A percentile compares a stretch with the other conserved stretches of the same genome.
phyloP scores from a whole-genome alignment of 2,113 vertebrate species.

The Egretta garzetta region DNA sequence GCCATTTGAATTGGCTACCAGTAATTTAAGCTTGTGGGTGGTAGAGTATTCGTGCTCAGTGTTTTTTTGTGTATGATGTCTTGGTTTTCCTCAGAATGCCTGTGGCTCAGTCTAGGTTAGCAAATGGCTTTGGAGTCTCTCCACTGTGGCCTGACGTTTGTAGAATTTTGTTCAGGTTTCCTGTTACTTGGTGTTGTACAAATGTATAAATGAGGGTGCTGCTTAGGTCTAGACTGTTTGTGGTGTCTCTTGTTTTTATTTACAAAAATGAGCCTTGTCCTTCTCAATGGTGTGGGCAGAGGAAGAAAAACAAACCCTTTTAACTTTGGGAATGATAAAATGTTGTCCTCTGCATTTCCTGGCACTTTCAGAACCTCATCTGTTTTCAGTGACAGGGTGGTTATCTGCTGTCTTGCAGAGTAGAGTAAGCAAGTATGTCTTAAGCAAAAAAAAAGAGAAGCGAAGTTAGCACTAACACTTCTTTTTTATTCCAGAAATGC shows the following conservation, averaged over 20 bases:
- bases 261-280: neutral
- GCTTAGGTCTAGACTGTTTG: neutral
- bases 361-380: neutral
- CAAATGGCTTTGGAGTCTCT: neutral
- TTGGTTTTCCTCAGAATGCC: constrained; percentile 5
- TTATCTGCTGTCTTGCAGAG: neutral
- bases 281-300: neutral
- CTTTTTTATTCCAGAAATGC: neutral
- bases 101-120: constrained; percentile 16
- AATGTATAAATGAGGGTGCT: neutral
- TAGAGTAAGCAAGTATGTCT: neutral
- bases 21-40: constrained; percentile 20
- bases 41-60: neutral
- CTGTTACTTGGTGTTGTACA: neutral
- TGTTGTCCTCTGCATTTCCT: neutral
- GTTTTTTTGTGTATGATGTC: neutral
- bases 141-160: neutral
- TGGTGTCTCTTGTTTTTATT: neutral
- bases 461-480: neutral
- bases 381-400: neutral
- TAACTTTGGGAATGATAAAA: neutral
- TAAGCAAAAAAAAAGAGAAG: neutral
- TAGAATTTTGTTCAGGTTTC: neutral
- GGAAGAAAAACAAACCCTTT: constrained; percentile 6
- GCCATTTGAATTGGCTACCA: neutral